These are phyloP conservation scores for Alcedo atthis DNA, from an alignment of 2,797 vertebrate genomes.

Conservation along the genomic window DNA sequence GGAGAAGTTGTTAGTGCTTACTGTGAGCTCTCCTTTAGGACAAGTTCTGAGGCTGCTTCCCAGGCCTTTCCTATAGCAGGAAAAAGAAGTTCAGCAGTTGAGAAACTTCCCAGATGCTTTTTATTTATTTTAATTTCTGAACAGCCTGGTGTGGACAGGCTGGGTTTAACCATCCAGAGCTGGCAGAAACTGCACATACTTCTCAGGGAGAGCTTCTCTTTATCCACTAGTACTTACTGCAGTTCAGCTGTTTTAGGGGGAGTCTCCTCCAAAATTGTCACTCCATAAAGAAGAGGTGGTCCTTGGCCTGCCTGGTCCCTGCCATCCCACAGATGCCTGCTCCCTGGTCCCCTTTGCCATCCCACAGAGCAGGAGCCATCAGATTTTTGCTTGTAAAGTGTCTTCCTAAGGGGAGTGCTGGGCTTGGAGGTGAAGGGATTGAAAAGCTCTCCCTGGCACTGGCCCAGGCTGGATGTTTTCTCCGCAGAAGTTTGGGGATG, in stretches of 20 bases:
- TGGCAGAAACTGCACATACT: neutral
- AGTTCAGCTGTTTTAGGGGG: neutral
- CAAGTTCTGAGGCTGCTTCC: neutral
- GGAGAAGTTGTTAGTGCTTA: neutral
- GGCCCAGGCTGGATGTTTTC: neutral
- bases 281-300: neutral
- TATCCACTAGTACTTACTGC: neutral
- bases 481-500: neutral
- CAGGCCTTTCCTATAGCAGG: neutral
- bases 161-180: neutral
- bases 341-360: neutral
- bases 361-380: neutral
- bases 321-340: too few species aligned
- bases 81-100: neutral
- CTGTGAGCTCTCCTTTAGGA: neutral
- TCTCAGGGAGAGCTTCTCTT: neutral
- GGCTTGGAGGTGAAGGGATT: neutral
- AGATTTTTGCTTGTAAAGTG: neutral
- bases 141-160: neutral
- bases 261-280: neutral
- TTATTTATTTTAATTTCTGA: slow-evolving; percentile 28
- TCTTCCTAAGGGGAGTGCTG: neutral
- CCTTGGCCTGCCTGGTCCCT: too few species aligned
- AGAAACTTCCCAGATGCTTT: slow-evolving; percentile 21
- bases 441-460: neutral